Percentiles rank a stretch among this genome's conserved stretches.
Evolutionary conservation across 2,113 vertebrate genomes (phyloP).

Genomic region (Orycteropus afer): DNA sequence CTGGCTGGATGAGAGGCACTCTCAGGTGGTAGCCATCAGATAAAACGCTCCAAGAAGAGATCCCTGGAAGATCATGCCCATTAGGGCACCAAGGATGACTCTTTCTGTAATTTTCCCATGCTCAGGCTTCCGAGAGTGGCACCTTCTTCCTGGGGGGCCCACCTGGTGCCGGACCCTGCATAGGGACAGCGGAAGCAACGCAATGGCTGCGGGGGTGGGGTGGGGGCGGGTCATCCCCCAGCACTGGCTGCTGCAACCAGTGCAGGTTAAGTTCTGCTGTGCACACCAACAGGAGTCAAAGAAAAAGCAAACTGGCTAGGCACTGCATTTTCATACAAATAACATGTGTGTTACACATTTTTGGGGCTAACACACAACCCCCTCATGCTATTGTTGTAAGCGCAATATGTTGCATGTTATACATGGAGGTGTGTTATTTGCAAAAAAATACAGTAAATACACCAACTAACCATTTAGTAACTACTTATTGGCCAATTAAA

Average conservation of each 20-base stretch:
- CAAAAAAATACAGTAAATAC: too few relatives aligned
- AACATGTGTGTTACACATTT: not conserved
- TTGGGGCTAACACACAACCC: too few relatives aligned
- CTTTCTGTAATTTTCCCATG: not conserved
- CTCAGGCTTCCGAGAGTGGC: not conserved
- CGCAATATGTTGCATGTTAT: too few relatives aligned
- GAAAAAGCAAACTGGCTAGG: not conserved
- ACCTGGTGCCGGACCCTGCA: not conserved
- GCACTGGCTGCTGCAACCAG: not conserved
- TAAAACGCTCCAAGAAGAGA: not conserved
- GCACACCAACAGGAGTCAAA: rapidly evolving
- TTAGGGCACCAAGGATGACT: rapidly evolving
- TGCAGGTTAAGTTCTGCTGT: not conserved
- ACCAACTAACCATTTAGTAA: not conserved
- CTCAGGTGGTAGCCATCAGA: not conserved
- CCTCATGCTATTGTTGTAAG: too few relatives aligned
- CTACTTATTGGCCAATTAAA: rapidly evolving
- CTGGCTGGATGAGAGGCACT: not conserved
- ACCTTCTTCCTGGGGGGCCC: too few relatives aligned
- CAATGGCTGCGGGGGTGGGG: rapidly evolving
- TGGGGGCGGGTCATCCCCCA: too few relatives aligned
- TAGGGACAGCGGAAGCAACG: rapidly evolving
- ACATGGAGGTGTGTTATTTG: too few relatives aligned
- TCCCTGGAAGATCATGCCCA: not conserved
- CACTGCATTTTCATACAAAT: not conserved